These are phyloP conservation scores for Chrysolina haemoptera DNA, from an alignment of 2,888 invertebrate species.

Conservation along the genomic window DNA sequence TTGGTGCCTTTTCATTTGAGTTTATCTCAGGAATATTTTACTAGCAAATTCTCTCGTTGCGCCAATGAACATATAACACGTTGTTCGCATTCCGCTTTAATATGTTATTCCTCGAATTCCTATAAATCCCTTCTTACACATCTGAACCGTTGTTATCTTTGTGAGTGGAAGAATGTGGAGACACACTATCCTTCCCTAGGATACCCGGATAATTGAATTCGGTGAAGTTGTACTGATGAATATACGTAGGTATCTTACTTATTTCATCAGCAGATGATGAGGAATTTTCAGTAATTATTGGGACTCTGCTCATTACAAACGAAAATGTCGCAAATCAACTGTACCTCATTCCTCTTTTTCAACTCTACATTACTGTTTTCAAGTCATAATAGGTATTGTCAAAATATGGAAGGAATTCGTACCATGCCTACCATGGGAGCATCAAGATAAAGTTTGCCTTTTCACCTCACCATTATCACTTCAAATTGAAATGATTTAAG, in stretches of 20 bases:
- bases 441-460: too few relatives aligned
- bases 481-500: too few relatives aligned
- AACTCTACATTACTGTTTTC: too few relatives aligned
- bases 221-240: slow-evolving; percentile 10
- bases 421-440: too few relatives aligned
- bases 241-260: neutral
- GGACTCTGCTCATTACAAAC: too few relatives aligned
- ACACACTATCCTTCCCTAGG: slow-evolving; percentile 21
- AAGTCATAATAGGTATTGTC: too few relatives aligned
- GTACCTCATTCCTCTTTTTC: too few relatives aligned
- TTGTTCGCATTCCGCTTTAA: slow-evolving; percentile 30
- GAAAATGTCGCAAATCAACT: too few relatives aligned
- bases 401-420: too few relatives aligned
- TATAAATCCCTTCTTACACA: slow-evolving; percentile 32
- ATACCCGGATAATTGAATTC: slow-evolving; percentile 21
- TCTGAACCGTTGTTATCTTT: slow-evolving; percentile 26
- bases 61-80: slow-evolving; percentile 25
- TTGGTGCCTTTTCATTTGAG: too few relatives aligned
- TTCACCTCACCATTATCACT: too few relatives aligned
- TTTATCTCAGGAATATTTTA: neutral
- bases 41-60: slow-evolving; percentile 10
- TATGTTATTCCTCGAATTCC: slow-evolving; percentile 30
- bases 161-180: slow-evolving; percentile 21
- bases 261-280: neutral
- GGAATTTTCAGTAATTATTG: too few relatives aligned